Base-by-base conservation (phyloP, 2,888 invertebrate genomes). In the Emmelina monodactyla region DNA sequence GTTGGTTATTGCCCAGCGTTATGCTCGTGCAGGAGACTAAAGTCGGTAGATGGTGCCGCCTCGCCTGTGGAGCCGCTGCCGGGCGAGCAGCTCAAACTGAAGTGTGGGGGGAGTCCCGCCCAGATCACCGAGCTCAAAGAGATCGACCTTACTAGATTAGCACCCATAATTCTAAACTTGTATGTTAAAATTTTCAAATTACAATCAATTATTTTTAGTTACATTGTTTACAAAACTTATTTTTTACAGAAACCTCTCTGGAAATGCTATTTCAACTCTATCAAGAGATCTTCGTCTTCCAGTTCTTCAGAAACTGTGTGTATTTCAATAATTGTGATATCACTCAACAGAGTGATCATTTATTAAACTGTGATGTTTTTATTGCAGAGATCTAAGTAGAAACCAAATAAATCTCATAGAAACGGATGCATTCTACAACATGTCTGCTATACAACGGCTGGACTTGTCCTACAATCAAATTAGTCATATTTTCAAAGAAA, bases 391-490 rank as follows among this genome's bases (percentile, higher is more conserved):
- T 68, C 76, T 94, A 34, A 91, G 89, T 57, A 86, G 85, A 55
- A 94, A 94, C 62, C 84, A 87, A 48, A 88, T 94, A 55, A 83
- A 84, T 30, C 68, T 82, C 12, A 85, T 94, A 50, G 86, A 89
- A 47, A 84, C 86, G 2, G 85, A 87, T 51, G 88, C 91, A 34
- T 93, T 95, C 60, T 83, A 81, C 45, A 87, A 88, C 58, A 83
- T 89, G 51, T 84, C 86, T 10, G 85, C 86, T 39, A 69, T 92
- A n/a, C 87, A 85, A 58, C 68, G 85, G 32, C 65, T 90, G 42
- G 88, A 88, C 58, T 58, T 91, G 37, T 88, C 89, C 0, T 75
- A 81, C 46, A 92, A 93, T 60, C 83, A 84, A 48, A 84, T 93
- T 39, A 85, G 82, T 48, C 76, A 83, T 48, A 78, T 93, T 31